A percentile compares a stretch with the other conserved stretches of the same genome.
phyloP scores from a whole-genome alignment of 2,888 invertebrate genomes.

The Heteropelma amictum region DNA sequence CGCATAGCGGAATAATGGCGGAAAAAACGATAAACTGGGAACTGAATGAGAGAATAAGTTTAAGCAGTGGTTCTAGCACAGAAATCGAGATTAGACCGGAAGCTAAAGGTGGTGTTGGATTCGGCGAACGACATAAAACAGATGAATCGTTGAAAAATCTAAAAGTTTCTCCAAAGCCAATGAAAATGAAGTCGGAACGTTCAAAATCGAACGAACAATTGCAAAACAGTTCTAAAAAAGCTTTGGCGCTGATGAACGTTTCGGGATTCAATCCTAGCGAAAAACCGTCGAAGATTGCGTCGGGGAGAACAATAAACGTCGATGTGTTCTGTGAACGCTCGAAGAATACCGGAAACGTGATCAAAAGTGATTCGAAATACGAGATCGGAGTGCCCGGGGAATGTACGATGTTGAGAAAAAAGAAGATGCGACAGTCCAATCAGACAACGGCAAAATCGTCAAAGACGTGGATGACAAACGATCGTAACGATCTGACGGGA shows the following conservation, averaged over 20 bases:
- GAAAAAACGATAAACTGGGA: conserved; percentile 73
- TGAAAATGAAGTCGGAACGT: not conserved
- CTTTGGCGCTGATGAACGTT: conserved; percentile 68
- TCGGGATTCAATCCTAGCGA: conserved; percentile 63
- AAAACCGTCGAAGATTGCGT: conserved; percentile 38
- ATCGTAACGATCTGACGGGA: conserved; percentile 54
- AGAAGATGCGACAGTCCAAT: conserved; percentile 35
- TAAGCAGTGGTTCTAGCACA: conserved; percentile 72
- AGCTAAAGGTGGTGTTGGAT: conserved; percentile 65
- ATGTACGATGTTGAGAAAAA: conserved; percentile 61
- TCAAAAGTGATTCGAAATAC: conserved; percentile 69
- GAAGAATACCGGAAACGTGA: conserved; percentile 58
- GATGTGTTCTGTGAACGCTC: conserved; percentile 40
- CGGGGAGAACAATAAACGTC: conserved; percentile 18
- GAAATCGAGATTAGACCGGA: conserved; percentile 68
- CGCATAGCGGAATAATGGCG: conserved; percentile 38
- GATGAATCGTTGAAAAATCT: conserved; percentile 27
- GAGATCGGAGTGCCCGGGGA: conserved; percentile 66
- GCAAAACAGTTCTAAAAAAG: conserved; percentile 36
- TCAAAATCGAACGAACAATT: conserved; percentile 12
- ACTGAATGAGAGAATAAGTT: conserved; percentile 74
- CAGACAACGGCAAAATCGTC: conserved; percentile 12
- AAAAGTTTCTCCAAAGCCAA: conserved; percentile 7
- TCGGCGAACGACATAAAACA: conserved; percentile 60
- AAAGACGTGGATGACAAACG: conserved; percentile 34